phyloP scores from a whole-genome alignment of 1,140 invertebrate genomes.

The Plutomurus gul region DNA sequence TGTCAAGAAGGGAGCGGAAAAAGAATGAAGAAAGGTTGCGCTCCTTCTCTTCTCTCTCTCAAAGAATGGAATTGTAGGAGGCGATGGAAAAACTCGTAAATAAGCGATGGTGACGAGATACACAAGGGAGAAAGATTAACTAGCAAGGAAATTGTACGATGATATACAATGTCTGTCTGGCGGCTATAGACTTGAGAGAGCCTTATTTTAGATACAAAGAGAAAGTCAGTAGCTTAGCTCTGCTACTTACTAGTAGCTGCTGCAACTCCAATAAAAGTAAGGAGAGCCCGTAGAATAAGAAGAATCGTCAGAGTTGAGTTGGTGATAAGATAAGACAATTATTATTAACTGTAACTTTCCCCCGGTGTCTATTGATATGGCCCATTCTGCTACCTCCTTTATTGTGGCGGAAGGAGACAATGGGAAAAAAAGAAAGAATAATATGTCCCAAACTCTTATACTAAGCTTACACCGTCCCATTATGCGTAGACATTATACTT shows the following conservation, averaged over 20 bases:
- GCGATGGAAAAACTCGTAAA: not conserved
- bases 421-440: not conserved
- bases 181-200: no score
- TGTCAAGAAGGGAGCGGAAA: not conserved
- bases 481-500: not conserved
- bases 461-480: not conserved
- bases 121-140: slow-evolving; percentile 15
- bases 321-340: not conserved
- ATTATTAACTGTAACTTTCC: slow-evolving; percentile 10
- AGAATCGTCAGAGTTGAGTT: not conserved
- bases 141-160: not conserved
- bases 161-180: no score
- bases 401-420: not conserved
- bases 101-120: not conserved
- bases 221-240: not conserved
- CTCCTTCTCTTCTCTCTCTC: no score
- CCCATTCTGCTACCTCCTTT: not conserved
- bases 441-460: not conserved
- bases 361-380: not conserved
- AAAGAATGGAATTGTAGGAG: not conserved
- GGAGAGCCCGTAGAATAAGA: not conserved
- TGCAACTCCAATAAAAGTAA: not conserved
- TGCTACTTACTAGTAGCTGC: not conserved
- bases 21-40: not conserved
- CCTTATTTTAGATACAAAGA: not conserved